Conservation (phyloP, 2,113 vertebrate species). For the Numida meleagris region DNA sequence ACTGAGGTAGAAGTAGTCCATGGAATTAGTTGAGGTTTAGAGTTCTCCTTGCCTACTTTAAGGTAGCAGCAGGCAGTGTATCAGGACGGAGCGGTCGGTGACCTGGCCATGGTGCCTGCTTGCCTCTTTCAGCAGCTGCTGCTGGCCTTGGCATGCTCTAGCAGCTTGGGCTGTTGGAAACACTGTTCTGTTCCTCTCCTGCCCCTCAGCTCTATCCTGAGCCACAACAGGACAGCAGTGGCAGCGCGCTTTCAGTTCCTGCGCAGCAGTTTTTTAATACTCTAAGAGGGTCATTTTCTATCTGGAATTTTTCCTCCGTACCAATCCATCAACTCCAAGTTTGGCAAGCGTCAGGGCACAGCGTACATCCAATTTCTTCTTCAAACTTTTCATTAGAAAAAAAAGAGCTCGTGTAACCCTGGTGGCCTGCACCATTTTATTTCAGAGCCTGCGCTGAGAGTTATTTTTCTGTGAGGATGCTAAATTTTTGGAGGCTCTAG, state of each 20-base stretch:
- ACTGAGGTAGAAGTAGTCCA: fast-evolving
- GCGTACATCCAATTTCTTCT: neutral
- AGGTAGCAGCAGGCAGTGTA: too few species aligned
- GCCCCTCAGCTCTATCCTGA: neutral
- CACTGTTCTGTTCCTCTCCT: fast-evolving
- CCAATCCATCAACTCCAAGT: neutral
- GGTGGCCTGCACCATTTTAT: neutral
- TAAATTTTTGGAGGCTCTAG: neutral
- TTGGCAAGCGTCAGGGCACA: neutral
- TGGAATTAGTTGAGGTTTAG: fast-evolving
- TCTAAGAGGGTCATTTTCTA: neutral
- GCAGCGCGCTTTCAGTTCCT: neutral
- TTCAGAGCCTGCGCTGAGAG: neutral
- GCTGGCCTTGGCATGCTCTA: neutral
- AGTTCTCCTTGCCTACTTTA: fast-evolving
- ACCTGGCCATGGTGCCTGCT: neutral
- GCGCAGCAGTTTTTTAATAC: neutral
- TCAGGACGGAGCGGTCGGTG: neutral
- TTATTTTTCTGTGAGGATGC: neutral
- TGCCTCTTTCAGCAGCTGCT: neutral
- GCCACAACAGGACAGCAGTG: fast-evolving
- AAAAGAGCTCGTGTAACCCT: neutral
- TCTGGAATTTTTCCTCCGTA: neutral
- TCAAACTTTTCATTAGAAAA: neutral
- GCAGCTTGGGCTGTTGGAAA: neutral